Percentiles rank a stretch among this genome's conserved stretches.
phyloP scores from a whole-genome alignment of 2,797 vertebrate species.

The Falco novaeseelandiae region DNA sequence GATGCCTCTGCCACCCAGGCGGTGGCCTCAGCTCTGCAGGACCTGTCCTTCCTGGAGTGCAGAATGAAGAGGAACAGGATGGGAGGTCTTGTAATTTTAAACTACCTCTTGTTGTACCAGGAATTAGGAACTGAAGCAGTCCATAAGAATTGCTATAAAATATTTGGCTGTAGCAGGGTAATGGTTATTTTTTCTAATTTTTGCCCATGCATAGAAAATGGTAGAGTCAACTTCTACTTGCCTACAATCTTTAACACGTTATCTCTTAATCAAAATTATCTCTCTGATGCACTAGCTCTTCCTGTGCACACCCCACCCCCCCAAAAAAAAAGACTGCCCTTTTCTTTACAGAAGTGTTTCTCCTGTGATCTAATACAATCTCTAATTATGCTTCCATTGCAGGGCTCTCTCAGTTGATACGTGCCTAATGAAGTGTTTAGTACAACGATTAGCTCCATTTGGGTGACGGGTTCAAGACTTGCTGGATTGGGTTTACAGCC shows the following conservation, averaged over 20 bases:
- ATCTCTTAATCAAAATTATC: background rate
- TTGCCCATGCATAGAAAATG: background rate
- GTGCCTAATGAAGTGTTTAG: background rate
- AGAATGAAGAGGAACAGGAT: background rate
- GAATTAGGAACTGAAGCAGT: background rate
- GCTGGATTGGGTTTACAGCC: background rate
- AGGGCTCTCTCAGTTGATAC: background rate
- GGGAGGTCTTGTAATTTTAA: background rate
- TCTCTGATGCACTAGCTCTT: background rate
- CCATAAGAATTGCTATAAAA: background rate
- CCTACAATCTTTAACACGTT: background rate
- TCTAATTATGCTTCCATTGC: rapidly evolving
- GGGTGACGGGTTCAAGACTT: background rate
- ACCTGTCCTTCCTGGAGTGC: background rate
- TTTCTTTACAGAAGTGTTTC: background rate
- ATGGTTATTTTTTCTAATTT: background rate
- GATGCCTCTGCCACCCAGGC: rapidly evolving
- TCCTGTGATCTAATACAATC: background rate
- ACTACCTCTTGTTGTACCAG: background rate
- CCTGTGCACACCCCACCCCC: no score
- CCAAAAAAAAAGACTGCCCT: no score
- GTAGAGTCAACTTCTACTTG: background rate
- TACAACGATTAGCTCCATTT: rapidly evolving
- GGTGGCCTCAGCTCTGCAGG: background rate
- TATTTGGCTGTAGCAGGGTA: background rate